Evolutionary conservation across 2,888 invertebrate species (phyloP).

Genomic region (Halictus quadricinctus): DNA sequence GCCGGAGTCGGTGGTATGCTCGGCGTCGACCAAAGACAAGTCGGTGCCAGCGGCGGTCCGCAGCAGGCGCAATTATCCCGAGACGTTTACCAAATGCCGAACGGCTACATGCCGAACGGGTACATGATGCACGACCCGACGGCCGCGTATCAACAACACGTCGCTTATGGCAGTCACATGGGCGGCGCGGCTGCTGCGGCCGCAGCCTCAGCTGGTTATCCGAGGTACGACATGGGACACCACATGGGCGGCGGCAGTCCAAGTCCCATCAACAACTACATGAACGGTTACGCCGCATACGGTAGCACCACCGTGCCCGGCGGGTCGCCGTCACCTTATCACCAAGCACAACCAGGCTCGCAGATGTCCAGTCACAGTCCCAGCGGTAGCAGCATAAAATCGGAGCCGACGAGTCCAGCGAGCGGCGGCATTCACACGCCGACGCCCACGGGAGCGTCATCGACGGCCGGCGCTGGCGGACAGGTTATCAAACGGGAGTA

Average conservation of each 20-base stretch:
- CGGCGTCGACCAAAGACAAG: slow-evolving; percentile 78
- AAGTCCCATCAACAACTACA: slow-evolving; percentile 91
- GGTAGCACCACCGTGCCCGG: slow-evolving; percentile 86
- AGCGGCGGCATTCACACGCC: slow-evolving; percentile 85
- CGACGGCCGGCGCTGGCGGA: slow-evolving; percentile 70
- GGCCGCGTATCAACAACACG: slow-evolving; percentile 90
- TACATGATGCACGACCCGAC: slow-evolving; percentile 95
- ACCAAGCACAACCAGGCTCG: slow-evolving; percentile 86
- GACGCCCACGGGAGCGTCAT: slow-evolving; percentile 82
- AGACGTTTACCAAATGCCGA: slow-evolving; percentile 95
- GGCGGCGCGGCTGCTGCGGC: slow-evolving; percentile 85
- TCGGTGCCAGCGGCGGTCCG: slow-evolving; percentile 79
- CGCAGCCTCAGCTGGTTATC: slow-evolving; percentile 86
- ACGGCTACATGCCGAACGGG: slow-evolving; percentile 98
- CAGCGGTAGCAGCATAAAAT: slow-evolving; percentile 94
- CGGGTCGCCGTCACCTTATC: slow-evolving; percentile 88
- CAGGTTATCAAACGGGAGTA: slow-evolving; percentile 75
- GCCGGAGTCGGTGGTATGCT: slow-evolving; percentile 77
- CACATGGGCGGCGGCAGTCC: slow-evolving; percentile 89
- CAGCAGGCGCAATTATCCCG: slow-evolving; percentile 87
- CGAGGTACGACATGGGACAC: slow-evolving; percentile 94
- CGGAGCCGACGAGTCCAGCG: slow-evolving; percentile 93
- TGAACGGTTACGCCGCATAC: slow-evolving; percentile 88
- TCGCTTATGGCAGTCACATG: slow-evolving; percentile 85
- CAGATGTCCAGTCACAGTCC: slow-evolving; percentile 90